These are phyloP conservation scores for Yasuhikotakia modesta DNA, from an alignment of 2,797 vertebrate species.

Conservation along the genomic window DNA sequence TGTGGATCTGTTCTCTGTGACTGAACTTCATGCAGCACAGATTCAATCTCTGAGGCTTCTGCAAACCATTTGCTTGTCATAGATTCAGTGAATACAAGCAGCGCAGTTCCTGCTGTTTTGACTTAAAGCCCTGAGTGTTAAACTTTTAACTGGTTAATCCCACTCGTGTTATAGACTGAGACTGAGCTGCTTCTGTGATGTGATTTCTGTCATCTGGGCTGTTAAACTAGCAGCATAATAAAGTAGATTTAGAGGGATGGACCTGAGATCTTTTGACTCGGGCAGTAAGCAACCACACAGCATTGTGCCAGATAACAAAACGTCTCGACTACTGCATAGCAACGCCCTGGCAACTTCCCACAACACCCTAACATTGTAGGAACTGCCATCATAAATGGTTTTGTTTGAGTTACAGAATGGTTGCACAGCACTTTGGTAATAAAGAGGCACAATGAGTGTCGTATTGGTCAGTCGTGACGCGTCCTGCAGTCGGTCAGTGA, in stretches of 20 bases:
- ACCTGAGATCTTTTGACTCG: not conserved
- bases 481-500: not conserved
- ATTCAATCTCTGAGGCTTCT: not conserved
- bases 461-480: not conserved
- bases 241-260: not conserved
- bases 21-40: slow-evolving; percentile 35
- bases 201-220: not conserved
- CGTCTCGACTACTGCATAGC: not conserved
- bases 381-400: not conserved
- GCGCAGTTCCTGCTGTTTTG: too few relatives aligned
- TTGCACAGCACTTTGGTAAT: not conserved
- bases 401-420: not conserved
- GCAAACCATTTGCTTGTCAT: slow-evolving; percentile 15
- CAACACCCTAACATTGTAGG: not conserved
- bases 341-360: not conserved
- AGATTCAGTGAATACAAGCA: not conserved
- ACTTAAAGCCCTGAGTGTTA: too few relatives aligned
- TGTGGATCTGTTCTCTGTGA: slow-evolving; percentile 31
- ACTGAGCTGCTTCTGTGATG: not conserved
- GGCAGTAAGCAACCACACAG: not conserved
- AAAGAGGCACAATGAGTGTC: not conserved
- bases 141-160: not conserved
- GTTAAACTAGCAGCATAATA: not conserved
- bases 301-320: not conserved
- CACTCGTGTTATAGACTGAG: not conserved